Evolutionary conservation across 2,888 invertebrate genomes (phyloP).

Genomic region (Drosophila macrospina): DNA sequence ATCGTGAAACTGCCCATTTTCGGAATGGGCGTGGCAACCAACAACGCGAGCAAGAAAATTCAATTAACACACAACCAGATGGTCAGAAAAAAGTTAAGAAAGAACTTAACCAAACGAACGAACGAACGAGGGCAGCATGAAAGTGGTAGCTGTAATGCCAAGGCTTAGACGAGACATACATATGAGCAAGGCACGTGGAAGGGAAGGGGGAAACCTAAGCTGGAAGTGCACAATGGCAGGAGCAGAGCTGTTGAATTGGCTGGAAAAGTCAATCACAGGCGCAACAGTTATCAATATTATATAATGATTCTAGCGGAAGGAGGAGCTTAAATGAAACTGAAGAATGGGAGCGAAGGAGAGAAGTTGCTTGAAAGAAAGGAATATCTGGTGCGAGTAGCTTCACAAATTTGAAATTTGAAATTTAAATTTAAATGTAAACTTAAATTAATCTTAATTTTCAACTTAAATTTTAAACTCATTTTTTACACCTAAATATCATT

Average conservation of each 20-base stretch:
- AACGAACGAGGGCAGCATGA: background rate
- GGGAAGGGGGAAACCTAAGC: background rate
- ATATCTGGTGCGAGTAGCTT: background rate
- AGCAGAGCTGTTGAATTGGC: slow-evolving; percentile 6
- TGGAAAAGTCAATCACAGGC: slow-evolving; percentile 13
- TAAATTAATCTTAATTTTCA: too few relatives aligned
- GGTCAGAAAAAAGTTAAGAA: background rate
- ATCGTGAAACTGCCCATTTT: slow-evolving; percentile 1
- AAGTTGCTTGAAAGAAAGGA: background rate
- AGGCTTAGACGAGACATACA: slow-evolving; percentile 2
- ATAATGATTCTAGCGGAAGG: background rate
- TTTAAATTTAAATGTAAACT: too few relatives aligned
- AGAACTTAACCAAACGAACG: background rate
- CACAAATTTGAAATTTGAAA: too few relatives aligned
- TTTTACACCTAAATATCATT: too few relatives aligned
- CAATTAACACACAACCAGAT: slow-evolving; percentile 34
- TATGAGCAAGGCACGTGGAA: background rate
- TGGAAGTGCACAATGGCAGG: slow-evolving; percentile 7
- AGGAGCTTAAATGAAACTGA: background rate
- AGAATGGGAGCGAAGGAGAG: background rate
- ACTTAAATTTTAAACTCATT: too few relatives aligned
- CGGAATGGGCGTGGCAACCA: background rate
- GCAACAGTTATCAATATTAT: slow-evolving; percentile 26
- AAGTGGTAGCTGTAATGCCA: background rate
- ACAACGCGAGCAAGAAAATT: slow-evolving; percentile 27